These are phyloP conservation scores for Neosilurus hyrtlii DNA, from an alignment of 2,797 vertebrate species.

Conservation along the genomic window DNA sequence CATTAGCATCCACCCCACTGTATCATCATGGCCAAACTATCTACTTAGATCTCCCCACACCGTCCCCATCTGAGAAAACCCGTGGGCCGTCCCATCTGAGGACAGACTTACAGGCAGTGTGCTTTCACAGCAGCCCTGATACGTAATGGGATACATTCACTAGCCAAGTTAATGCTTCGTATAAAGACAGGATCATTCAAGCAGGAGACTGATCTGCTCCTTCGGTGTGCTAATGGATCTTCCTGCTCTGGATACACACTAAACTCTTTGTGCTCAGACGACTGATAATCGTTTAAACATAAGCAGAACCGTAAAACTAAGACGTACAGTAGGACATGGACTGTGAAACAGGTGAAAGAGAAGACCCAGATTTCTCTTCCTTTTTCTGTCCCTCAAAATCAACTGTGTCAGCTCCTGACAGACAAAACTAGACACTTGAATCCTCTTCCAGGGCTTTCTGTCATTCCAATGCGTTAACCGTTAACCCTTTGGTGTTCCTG, in stretches of 20 bases:
- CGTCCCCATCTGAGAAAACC: not conserved
- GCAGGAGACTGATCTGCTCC: constrained; percentile 30
- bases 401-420: not conserved
- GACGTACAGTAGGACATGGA: not conserved
- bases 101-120: not conserved
- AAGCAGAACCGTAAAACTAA: not conserved
- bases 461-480: constrained; percentile 10
- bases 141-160: constrained; percentile 9
- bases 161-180: constrained; percentile 13
- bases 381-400: constrained; percentile 25
- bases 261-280: constrained; percentile 13
- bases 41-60: not conserved
- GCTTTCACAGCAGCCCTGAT: not conserved
- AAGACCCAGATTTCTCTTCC: not conserved
- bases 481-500: constrained; percentile 46
- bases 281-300: constrained; percentile 36
- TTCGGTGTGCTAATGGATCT: constrained; percentile 32
- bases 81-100: not conserved
- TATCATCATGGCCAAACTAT: not conserved
- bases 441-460: constrained; percentile 29
- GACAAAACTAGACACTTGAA: not conserved
- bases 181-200: constrained; percentile 36
- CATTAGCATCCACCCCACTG: constrained; percentile 10
- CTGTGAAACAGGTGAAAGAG: constrained; percentile 11
- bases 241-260: constrained; percentile 19